These are phyloP conservation scores for Anomalospiza imberbis DNA, from an alignment of 2,797 vertebrate genomes.

Conservation along the genomic window DNA sequence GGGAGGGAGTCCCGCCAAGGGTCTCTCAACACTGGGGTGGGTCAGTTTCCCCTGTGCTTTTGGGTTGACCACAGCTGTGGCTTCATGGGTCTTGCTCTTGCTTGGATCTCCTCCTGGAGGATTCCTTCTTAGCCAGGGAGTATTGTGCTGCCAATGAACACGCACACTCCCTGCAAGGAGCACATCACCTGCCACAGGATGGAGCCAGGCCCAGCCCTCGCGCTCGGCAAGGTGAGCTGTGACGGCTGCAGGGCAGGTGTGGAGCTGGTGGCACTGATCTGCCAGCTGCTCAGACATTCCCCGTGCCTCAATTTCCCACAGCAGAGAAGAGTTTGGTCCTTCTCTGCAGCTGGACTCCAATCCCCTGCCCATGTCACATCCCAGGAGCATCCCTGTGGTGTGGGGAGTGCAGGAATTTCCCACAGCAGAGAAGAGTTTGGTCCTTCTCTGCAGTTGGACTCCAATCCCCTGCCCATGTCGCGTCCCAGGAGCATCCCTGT, in stretches of 20 bases:
- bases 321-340: not conserved
- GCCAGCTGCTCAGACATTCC: not conserved
- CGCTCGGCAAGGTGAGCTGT: not conserved
- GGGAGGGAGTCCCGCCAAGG: not conserved
- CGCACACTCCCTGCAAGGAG: not conserved
- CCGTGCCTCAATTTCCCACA: not conserved
- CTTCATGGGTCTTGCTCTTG: not conserved
- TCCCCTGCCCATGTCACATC: not conserved
- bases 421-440: too few relatives aligned
- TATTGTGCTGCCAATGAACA: not conserved
- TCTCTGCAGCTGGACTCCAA: not conserved
- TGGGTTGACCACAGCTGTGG: fast-evolving
- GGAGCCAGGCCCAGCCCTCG: not conserved
- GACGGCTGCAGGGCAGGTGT: fast-evolving
- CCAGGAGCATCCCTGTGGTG: not conserved
- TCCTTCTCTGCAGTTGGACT: not conserved
- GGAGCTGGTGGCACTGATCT: not conserved
- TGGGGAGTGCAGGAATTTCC: not conserved
- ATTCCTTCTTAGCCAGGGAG: not conserved
- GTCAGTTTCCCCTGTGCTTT: not conserved
- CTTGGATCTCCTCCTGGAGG: not conserved
- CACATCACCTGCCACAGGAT: not conserved
- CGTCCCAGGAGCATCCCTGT: not conserved
- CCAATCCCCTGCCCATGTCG: not conserved
- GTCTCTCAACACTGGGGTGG: fast-evolving